Conservation (phyloP, 1,140 invertebrate genomes). For the Hylaeus anthracinus region DNA sequence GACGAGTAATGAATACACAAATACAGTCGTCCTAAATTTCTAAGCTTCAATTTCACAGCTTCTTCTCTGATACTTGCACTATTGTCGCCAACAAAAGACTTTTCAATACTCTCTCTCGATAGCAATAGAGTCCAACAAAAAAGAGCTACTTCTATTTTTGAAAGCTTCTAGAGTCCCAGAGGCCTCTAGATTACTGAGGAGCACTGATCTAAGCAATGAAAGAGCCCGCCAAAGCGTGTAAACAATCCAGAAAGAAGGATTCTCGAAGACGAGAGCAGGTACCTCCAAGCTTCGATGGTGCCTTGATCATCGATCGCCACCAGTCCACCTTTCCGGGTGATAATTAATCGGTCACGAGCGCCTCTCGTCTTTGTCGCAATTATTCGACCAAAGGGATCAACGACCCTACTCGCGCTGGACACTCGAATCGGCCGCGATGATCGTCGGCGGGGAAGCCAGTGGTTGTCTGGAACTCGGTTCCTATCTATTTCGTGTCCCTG, state of each 20-base stretch:
- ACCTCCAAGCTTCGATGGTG: conserved; percentile 44
- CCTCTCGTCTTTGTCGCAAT: not conserved
- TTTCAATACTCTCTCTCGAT: no score
- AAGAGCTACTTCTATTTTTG: no score
- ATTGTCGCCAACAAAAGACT: no score
- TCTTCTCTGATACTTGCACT: no score
- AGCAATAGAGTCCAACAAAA: no score
- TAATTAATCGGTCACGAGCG: conserved; percentile 50
- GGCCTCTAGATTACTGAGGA: no score
- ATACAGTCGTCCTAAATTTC: no score
- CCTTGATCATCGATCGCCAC: conserved; percentile 57
- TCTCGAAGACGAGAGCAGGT: not conserved
- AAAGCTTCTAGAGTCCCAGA: no score
- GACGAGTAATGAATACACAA: no score
- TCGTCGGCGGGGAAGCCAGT: not conserved
- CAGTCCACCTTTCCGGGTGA: conserved; percentile 61
- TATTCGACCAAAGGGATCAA: conserved; percentile 12
- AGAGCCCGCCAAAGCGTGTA: not conserved
- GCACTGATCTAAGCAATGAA: no score
- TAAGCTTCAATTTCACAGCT: no score
- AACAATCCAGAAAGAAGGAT: not conserved
- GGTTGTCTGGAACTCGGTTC: not conserved
- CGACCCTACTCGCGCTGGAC: conserved; percentile 5
- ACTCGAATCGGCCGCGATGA: not conserved
- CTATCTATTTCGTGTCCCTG: not conserved